Evolutionary conservation across 2,113 vertebrate genomes (phyloP).

Genomic region (Stegostoma tigrinum): DNA sequence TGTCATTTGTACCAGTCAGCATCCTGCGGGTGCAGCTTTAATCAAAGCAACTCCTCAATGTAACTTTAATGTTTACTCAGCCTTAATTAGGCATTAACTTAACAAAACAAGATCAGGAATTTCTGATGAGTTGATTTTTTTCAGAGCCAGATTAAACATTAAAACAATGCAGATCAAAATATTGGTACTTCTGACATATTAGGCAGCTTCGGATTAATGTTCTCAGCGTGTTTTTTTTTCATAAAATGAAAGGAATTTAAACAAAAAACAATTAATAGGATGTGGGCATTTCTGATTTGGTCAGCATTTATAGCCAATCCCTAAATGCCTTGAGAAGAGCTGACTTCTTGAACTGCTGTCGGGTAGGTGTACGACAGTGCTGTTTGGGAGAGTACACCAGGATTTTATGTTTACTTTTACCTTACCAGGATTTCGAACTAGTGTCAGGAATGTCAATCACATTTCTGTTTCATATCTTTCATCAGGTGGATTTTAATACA

Average conservation of each 20-base stretch:
- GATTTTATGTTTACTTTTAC: too few species aligned
- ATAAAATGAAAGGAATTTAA: neutral
- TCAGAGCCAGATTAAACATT: neutral
- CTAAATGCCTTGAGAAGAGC: too few species aligned
- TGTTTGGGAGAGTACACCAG: too few species aligned
- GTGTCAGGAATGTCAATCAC: too few species aligned
- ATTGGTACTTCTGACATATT: neutral
- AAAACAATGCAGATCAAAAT: neutral
- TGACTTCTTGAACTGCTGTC: too few species aligned
- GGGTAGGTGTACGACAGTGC: too few species aligned
- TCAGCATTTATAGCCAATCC: too few species aligned
- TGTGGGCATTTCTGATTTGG: too few species aligned
- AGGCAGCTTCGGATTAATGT: neutral
- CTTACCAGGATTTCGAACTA: too few species aligned
- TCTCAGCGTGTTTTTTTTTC: neutral
- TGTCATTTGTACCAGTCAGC: neutral
- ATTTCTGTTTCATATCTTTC: neutral
- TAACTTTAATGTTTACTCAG: constrained; percentile 11
- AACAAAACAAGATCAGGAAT: neutral
- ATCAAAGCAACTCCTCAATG: neutral
- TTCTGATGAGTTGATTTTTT: neutral
- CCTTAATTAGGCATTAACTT: constrained; percentile 3
- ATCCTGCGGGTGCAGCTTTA: neutral
- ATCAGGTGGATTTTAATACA: neutral
- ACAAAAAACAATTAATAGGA: too few species aligned